Base-by-base conservation (phyloP, 2,888 invertebrate species). In the Cataglyphis cursor region DNA sequence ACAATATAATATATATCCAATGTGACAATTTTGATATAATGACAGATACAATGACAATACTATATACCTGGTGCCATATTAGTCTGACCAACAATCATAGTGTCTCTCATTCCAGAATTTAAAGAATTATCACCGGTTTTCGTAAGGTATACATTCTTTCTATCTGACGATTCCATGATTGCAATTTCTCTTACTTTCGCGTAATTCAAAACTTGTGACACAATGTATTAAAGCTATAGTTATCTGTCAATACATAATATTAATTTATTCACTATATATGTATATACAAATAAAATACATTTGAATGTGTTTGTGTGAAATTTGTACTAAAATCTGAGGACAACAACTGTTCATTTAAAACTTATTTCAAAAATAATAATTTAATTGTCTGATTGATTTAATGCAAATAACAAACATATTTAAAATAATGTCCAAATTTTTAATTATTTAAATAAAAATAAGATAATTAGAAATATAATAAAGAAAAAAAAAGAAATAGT, bases 71-170 rank as follows among this genome's bases (percentile, higher is more conserved):
- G 84, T 31, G 85, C 82, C 86, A 90, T 90, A 61, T 88, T 90
- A 15, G 86, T 70, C 35, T 89, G 90, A 38, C 89, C 87, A 54
- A 90, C 90, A 8, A 90, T 90, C 90, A 90, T 90, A 68, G 90
- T 87, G 10, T 90, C 90, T 68, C 90, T 85, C 88, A 90, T 90
- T 64, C 91, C 90, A 41, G 91, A 83, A 35, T 90, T 91, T 59
- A 90, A 83, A 5, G 90, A 87, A 57, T 87, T 90, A 48, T 90
- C 90, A 18, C 84, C 86, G 0, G 90, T 68, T 76, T 90, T 90
- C 28, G 90, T 81, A 51, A 90, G 84, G 38, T 90, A 90, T n/a
- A 90, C 91, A 59, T 91, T 90, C 70, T 90, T 91, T 51, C 90
- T 91, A n/a, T 90, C 90, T 12, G 90, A 35, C 6, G 91, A 91